phyloP scores from a whole-genome alignment of 2,797 vertebrate genomes.

The Crenuchus spilurus region DNA sequence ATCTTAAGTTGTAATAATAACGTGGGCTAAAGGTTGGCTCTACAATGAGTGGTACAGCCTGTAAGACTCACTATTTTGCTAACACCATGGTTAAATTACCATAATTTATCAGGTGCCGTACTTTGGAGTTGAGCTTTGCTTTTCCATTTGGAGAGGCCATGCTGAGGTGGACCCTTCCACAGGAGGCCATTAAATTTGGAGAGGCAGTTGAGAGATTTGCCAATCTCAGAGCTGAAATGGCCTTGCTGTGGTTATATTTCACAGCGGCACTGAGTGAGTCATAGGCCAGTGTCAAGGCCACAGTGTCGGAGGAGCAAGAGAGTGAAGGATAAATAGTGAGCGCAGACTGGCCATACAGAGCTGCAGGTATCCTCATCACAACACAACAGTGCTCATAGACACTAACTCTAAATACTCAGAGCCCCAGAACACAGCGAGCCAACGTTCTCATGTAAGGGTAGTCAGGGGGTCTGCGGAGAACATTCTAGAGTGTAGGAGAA shows the following conservation, averaged over 20 bases:
- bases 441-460: too few species aligned
- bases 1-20: too few species aligned
- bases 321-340: constrained; percentile 15
- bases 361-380: not conserved
- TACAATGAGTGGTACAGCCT: not conserved
- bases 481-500: too few species aligned
- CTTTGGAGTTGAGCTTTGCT: constrained; percentile 17
- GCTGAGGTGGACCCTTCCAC: constrained; percentile 37
- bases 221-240: constrained; percentile 45
- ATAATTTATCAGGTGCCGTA: constrained; percentile 4
- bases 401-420: constrained; percentile 30
- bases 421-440: constrained; percentile 18
- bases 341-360: not conserved
- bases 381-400: constrained; percentile 2
- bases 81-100: constrained; percentile 6
- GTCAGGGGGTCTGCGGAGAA: too few species aligned
- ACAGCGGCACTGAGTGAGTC: constrained; percentile 38
- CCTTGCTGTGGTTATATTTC: constrained; percentile 49
- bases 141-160: constrained; percentile 30
- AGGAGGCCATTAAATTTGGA: constrained; percentile 35
- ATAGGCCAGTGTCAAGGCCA: constrained; percentile 28
- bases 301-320: constrained; percentile 18
- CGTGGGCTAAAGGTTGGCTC: too few species aligned
- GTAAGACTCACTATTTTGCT: not conserved
- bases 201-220: constrained; percentile 30